phyloP scores from a whole-genome alignment of 2,888 invertebrate species.

The Uropetala carovei region DNA sequence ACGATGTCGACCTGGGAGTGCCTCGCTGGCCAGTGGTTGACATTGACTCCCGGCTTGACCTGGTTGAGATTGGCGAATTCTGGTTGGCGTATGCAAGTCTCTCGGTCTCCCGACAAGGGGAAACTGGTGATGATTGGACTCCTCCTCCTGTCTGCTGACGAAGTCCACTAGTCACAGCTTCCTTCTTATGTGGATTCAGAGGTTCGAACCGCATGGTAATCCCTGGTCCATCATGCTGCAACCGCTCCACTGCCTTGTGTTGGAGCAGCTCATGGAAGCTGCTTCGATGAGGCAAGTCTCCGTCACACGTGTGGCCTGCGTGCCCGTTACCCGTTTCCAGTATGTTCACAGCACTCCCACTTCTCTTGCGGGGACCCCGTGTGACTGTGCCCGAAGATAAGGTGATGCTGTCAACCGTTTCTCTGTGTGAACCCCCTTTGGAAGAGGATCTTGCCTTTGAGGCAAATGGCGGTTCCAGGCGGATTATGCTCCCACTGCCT shows the following conservation, averaged over 20 bases:
- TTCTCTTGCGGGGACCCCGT: conserved; percentile 16
- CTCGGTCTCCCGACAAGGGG: conserved; percentile 18
- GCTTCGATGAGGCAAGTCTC: conserved; percentile 22
- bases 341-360: conserved; percentile 50
- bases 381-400: conserved; percentile 15
- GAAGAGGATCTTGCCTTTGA: conserved; percentile 19
- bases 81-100: background rate
- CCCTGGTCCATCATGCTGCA: background rate
- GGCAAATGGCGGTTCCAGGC: background rate
- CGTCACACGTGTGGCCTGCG: background rate
- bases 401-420: background rate
- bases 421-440: conserved; percentile 5
- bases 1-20: background rate
- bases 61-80: background rate
- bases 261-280: conserved; percentile 50
- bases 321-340: conserved; percentile 37
- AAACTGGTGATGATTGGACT: background rate
- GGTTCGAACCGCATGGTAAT: conserved; percentile 15
- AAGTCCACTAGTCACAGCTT: background rate
- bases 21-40: background rate
- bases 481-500: conserved; percentile 15
- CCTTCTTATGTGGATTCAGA: conserved; percentile 23
- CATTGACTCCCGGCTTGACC: conserved; percentile 4
- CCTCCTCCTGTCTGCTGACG: background rate
- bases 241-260: conserved; percentile 10